Percentiles rank a stretch among this genome's conserved stretches.
Evolutionary conservation across 1,140 invertebrate species (phyloP).

Genomic region (Drosophila persimilis): DNA sequence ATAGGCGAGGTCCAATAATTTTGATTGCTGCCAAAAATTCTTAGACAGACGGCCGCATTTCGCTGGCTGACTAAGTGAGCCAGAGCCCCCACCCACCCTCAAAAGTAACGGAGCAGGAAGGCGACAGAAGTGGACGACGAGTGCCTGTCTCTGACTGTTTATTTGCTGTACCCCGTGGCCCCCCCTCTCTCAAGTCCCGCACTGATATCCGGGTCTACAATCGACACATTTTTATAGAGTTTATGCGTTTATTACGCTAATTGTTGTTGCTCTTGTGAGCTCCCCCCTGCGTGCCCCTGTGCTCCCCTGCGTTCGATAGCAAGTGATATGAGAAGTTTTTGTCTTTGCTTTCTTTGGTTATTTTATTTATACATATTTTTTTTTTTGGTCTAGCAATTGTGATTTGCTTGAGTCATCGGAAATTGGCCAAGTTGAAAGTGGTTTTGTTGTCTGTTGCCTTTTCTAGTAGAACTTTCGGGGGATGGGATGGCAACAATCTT

Average conservation of each 20-base stretch:
- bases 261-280: slow-evolving; percentile 23
- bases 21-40: slow-evolving; percentile 78
- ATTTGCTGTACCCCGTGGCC: background rate
- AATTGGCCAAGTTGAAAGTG: too few species aligned
- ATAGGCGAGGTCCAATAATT: slow-evolving; percentile 55
- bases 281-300: too few species aligned
- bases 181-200: background rate
- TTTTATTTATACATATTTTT: too few species aligned
- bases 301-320: slow-evolving; percentile 34
- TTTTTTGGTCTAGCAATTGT: too few species aligned
- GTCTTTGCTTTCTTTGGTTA: background rate
- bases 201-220: slow-evolving; percentile 37
- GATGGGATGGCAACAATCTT: background rate
- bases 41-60: slow-evolving; percentile 64
- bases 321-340: slow-evolving; percentile 49
- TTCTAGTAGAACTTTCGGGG: background rate
- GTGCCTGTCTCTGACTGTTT: slow-evolving; percentile 10
- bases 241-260: slow-evolving; percentile 57
- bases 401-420: too few species aligned
- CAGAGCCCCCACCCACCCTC: slow-evolving; percentile 1
- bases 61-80: slow-evolving; percentile 45
- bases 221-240: slow-evolving; percentile 29
- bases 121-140: slow-evolving; percentile 11
- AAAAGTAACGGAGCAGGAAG: slow-evolving; percentile 2
- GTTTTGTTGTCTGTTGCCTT: too few species aligned